Conservation (phyloP, 1,140 invertebrate genomes). For the Cherax quadricarinatus region DNA sequence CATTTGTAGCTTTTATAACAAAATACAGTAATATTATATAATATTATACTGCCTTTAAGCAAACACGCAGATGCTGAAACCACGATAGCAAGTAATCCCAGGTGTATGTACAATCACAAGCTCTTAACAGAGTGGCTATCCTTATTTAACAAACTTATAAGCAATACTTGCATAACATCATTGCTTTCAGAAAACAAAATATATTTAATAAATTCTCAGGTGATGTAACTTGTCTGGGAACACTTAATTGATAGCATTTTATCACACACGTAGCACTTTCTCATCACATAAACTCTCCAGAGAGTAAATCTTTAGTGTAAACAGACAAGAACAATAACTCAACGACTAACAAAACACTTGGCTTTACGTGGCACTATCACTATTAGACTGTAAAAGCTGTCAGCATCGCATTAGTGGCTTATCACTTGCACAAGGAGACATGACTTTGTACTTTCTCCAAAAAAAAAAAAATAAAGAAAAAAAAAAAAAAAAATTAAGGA, state of each 20-base stretch:
- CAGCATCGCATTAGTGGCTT: conserved; percentile 25
- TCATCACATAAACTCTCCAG: conserved; percentile 46
- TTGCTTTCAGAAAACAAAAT: conserved; percentile 3
- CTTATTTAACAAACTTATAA: conserved; percentile 41
- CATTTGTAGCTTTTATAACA: conserved; percentile 67
- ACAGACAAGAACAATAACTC: conserved; percentile 38
- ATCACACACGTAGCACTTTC: conserved; percentile 1
- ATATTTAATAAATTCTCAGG: neutral
- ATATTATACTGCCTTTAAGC: conserved; percentile 61
- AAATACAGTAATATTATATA: conserved; percentile 62
- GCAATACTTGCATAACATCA: neutral
- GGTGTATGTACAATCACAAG: conserved; percentile 60
- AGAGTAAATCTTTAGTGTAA: conserved; percentile 23
- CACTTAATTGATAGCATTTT: neutral
- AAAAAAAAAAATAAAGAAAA: conserved; percentile 60
- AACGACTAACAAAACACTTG: conserved; percentile 39
- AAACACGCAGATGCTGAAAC: conserved; percentile 59
- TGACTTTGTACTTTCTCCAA: conserved; percentile 68
- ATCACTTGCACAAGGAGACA: conserved; percentile 34
- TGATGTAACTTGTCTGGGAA: neutral
- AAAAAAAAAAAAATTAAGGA: conserved; percentile 63
- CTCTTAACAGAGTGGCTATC: conserved; percentile 21
- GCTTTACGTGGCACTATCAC: conserved; percentile 19
- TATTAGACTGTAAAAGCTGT: conserved; percentile 18
- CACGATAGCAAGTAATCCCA: conserved; percentile 10